A percentile compares a stretch with the other conserved stretches of the same genome.
Evolutionary conservation across 2,113 vertebrate genomes (phyloP).

Genomic region (Eonycteris spelaea): DNA sequence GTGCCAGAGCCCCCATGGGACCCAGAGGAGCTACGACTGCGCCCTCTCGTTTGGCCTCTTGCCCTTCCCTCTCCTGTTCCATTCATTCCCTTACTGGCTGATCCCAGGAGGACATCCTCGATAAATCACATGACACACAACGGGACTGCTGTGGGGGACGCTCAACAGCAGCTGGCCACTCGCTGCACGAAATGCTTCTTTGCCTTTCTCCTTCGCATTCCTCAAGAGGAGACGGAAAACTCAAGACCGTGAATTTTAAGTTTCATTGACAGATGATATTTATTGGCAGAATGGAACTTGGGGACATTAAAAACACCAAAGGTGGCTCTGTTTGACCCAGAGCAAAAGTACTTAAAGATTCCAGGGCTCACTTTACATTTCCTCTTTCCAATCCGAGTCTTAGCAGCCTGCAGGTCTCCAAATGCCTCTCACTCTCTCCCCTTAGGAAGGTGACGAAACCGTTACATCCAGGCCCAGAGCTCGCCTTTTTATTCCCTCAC

Average conservation of each 20-base stretch:
- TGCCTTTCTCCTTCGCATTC: not conserved
- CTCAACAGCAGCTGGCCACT: not conserved
- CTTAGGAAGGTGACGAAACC: not conserved
- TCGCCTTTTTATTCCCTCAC: not conserved
- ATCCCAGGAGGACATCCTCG: not conserved
- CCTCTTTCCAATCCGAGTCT: not conserved
- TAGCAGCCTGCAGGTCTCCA: not conserved
- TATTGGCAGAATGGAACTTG: constrained; percentile 7
- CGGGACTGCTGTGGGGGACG: not conserved
- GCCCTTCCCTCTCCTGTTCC: not conserved
- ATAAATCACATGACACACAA: not conserved
- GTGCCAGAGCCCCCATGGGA: accelerated
- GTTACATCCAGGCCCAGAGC: not conserved
- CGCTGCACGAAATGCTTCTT: no score
- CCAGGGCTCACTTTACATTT: not conserved
- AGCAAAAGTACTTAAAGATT: not conserved
- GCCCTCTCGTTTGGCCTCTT: not conserved
- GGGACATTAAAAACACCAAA: not conserved
- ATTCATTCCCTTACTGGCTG: not conserved
- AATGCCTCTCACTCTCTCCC: not conserved
- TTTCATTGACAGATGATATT: not conserved
- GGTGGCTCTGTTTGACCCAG: not conserved
- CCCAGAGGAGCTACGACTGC: not conserved
- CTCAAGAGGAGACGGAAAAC: not conserved
- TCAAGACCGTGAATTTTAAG: not conserved